Percentiles rank a stretch among this genome's conserved stretches.
These are phyloP conservation scores for Ophiothrix spiculata DNA, from an alignment of 35 echinoderm and acorn worm genomes.

Conservation along the genomic window DNA sequence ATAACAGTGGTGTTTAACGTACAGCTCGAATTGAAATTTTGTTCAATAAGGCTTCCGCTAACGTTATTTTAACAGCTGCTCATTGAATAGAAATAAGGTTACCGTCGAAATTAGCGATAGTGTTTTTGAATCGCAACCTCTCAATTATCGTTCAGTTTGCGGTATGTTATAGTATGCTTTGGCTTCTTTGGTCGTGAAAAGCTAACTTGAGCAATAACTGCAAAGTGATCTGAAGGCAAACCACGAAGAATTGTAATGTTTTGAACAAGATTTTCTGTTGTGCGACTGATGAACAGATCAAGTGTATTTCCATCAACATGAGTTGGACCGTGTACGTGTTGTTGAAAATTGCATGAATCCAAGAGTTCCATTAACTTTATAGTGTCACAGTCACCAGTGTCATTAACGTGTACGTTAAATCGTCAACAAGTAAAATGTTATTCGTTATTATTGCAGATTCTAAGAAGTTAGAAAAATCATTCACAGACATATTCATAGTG, in stretches of 20 bases:
- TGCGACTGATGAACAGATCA: constrained; percentile 1
- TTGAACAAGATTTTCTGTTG: background rate
- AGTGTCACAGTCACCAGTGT: background rate
- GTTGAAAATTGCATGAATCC: background rate
- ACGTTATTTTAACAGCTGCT: too few relatives aligned
- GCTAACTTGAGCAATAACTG: background rate
- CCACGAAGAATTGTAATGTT: background rate
- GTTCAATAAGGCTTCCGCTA: too few relatives aligned
- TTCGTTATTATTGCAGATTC: background rate
- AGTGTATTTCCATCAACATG: constrained; percentile 18
- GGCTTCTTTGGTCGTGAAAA: background rate
- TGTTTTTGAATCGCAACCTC: background rate
- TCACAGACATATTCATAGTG: background rate
- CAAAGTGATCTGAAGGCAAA: constrained; percentile 15
- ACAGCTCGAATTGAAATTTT: too few relatives aligned
- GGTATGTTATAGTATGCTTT: background rate
- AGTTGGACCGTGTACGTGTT: background rate
- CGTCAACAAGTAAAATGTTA: constrained; percentile 23
- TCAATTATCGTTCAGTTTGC: background rate
- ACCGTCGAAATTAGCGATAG: background rate
- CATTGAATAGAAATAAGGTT: too few relatives aligned
- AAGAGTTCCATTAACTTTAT: background rate
- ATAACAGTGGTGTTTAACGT: too few relatives aligned
- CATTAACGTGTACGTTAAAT: too few relatives aligned
- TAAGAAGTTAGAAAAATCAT: constrained; percentile 14